phyloP scores from a whole-genome alignment of 2,888 invertebrate species.

The Allygus modestus region DNA sequence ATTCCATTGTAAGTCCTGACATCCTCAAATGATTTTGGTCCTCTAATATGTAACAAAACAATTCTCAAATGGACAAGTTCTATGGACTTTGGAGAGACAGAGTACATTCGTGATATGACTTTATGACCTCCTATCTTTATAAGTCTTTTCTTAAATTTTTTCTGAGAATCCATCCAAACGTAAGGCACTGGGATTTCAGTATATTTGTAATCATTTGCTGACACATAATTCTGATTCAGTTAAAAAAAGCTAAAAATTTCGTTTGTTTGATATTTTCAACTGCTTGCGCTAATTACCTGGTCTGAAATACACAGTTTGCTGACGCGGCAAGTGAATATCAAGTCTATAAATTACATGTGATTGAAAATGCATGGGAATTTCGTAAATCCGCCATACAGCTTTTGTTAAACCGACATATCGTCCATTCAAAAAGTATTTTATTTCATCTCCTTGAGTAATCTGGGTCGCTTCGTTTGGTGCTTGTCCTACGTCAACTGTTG shows the following conservation, averaged over 20 bases:
- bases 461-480: not conserved
- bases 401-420: conserved; percentile 3
- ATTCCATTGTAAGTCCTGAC: conserved; percentile 29
- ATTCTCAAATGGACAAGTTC: conserved; percentile 7
- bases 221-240: conserved; percentile 18
- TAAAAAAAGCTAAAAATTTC: conserved; percentile 10
- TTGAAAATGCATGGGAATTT: conserved; percentile 28
- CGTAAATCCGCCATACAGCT: not conserved
- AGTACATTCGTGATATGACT: conserved; percentile 31
- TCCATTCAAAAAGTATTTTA: not conserved
- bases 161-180: not conserved
- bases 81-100: not conserved
- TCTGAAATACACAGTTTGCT: conserved; percentile 25
- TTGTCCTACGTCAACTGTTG: not conserved
- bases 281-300: not conserved
- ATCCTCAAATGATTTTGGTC: conserved; percentile 32
- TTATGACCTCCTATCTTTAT: not conserved
- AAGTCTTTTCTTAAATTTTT: conserved; percentile 13
- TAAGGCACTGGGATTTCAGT: not conserved
- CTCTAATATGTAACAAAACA: not conserved
- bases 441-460: not conserved
- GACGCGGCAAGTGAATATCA: conserved; percentile 15
- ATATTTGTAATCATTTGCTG: conserved; percentile 5
- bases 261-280: not conserved
- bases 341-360: conserved; percentile 19